phyloP scores from a whole-genome alignment of 2,113 vertebrate species.

The Aleadryas rufinucha region DNA sequence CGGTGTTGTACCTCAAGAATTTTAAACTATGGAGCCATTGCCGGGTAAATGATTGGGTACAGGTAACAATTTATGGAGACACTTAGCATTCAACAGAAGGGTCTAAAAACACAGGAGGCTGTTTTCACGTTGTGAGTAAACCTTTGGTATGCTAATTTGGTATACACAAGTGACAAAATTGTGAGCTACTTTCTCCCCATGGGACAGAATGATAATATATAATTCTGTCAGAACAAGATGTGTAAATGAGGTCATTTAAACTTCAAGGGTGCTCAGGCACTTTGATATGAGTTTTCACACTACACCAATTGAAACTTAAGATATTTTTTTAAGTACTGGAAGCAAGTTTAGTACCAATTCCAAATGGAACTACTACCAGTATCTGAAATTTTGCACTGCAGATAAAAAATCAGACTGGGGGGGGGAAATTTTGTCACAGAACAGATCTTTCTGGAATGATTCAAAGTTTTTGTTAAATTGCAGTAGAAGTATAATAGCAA shows the following conservation, averaged over 20 bases:
- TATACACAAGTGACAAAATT: conserved; percentile 37
- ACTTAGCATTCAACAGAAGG: not conserved
- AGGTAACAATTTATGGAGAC: not conserved
- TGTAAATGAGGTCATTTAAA: conserved; percentile 58
- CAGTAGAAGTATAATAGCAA: not conserved
- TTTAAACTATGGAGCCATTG: not conserved
- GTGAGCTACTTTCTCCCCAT: not conserved
- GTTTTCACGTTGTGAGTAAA: not conserved
- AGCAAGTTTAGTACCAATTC: not conserved
- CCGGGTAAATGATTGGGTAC: not conserved
- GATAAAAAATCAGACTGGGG: not conserved
- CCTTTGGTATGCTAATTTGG: conserved; percentile 19
- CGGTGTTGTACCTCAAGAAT: not conserved
- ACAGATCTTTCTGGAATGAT: not conserved
- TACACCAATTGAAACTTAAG: not conserved
- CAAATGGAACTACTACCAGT: not conserved
- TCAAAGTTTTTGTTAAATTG: not conserved
- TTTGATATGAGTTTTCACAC: conserved; percentile 13
- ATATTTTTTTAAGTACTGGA: not conserved
- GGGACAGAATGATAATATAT: not conserved
- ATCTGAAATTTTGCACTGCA: not conserved
- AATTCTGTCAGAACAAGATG: conserved; percentile 41
- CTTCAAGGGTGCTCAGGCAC: conserved; percentile 42
- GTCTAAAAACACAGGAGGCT: not conserved
- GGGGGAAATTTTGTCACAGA: not conserved